These are phyloP conservation scores for Seriola rivoliana DNA, from an alignment of 2,113 vertebrate species.

Conservation along the genomic window DNA sequence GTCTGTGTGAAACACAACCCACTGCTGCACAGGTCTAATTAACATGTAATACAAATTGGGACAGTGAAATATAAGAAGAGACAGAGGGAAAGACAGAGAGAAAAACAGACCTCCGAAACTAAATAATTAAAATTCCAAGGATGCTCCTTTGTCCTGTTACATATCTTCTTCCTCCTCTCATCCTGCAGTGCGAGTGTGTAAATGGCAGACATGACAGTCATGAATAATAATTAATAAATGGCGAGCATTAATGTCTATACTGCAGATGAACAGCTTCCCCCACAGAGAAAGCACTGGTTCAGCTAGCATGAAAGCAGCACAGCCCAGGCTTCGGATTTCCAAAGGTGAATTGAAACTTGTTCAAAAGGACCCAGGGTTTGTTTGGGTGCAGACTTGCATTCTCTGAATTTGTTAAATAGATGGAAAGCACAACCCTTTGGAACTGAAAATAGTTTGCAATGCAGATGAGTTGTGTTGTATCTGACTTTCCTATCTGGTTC, in stretches of 20 bases:
- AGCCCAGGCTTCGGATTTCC: not conserved
- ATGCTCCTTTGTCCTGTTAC: conserved; percentile 42
- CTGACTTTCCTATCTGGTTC: conserved; percentile 7
- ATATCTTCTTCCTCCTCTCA: conserved; percentile 43
- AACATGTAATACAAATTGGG: conserved; percentile 38
- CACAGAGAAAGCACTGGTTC: not conserved
- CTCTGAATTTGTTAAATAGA: conserved; percentile 18
- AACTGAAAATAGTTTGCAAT: conserved; percentile 20
- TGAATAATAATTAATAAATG: conserved; percentile 66
- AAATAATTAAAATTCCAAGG: conserved; percentile 56
- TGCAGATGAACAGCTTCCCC: conserved; percentile 39
- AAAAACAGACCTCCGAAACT: conserved; percentile 24
- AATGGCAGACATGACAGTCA: conserved; percentile 57
- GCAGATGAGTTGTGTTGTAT: conserved; percentile 28
- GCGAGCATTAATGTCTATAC: conserved; percentile 42
- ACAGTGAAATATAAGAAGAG: conserved; percentile 45
- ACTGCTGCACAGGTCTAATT: conserved; percentile 48
- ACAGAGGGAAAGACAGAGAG: not conserved
- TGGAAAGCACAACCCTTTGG: not conserved
- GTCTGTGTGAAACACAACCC: conserved; percentile 27
- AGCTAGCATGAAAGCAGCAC: not conserved
- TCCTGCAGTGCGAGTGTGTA: conserved; percentile 32
- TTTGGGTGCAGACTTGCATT: conserved; percentile 15
- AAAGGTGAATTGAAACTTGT: conserved; percentile 29
- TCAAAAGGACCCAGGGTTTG: conserved; percentile 7